phyloP scores from a whole-genome alignment of 2,797 vertebrate species.

The Epinephelus awoara region DNA sequence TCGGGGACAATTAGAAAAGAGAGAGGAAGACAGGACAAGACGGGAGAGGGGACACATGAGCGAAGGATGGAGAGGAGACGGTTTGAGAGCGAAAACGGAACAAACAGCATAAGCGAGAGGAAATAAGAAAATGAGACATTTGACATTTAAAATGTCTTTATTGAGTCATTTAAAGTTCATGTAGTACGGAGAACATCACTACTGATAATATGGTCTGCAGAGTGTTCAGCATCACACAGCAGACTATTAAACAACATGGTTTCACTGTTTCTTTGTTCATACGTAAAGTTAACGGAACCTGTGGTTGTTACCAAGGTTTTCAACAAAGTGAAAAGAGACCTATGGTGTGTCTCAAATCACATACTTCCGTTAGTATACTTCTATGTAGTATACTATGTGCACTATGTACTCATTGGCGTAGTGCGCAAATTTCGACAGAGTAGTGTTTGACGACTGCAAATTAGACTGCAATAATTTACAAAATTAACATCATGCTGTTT shows the following conservation, averaged over 20 bases:
- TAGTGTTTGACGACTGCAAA: no score
- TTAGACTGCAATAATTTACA: no score
- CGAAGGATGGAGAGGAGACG: not conserved
- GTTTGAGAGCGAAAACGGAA: slow-evolving; percentile 8
- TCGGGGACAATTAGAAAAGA: slow-evolving; percentile 48
- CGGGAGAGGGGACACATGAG: not conserved
- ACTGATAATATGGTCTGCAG: slow-evolving; percentile 1
- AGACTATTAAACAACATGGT: not conserved
- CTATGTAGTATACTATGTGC: no score
- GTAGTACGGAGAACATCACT: slow-evolving; percentile 7
- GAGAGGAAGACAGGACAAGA: slow-evolving; percentile 15
- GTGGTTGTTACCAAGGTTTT: slow-evolving; percentile 4
- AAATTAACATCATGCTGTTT: no score
- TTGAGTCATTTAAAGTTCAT: slow-evolving; percentile 47
- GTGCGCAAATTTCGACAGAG: no score
- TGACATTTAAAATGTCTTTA: slow-evolving; percentile 55
- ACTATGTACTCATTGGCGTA: no score
- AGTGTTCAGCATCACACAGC: not conserved
- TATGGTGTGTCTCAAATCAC: no score
- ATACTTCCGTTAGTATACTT: no score
- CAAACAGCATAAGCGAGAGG: not conserved
- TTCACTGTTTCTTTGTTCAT: slow-evolving; percentile 4
- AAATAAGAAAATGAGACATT: slow-evolving; percentile 35
- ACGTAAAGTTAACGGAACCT: not conserved
- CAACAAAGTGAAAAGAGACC: slow-evolving; percentile 31